phyloP scores from a whole-genome alignment of 92 coral and sea anemone species.

The Chrysogorgia sp. region DNA sequence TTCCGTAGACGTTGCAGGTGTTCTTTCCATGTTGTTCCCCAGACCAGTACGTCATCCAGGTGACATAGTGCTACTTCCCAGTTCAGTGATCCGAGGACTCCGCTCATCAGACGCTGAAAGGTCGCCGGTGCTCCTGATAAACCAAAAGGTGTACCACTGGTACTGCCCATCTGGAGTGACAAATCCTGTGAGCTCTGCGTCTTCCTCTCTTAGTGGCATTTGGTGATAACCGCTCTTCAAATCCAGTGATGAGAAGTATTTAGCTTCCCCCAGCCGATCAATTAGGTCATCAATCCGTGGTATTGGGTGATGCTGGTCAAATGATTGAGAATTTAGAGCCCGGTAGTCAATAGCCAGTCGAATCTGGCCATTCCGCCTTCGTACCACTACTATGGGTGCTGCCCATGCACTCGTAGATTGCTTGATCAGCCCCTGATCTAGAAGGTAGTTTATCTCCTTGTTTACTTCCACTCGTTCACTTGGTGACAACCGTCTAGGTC shows the following conservation, averaged over 20 bases:
- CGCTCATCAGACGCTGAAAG: slow-evolving; percentile 34
- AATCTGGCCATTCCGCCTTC: slow-evolving; percentile 10
- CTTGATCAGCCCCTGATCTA: slow-evolving; percentile 11
- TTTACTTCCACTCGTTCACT: slow-evolving; percentile 29
- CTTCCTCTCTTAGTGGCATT: too few relatives aligned
- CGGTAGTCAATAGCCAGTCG: slow-evolving; percentile 16
- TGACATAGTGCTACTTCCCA: too few relatives aligned
- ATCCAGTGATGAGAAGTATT: slow-evolving; percentile 8
- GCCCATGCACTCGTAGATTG: slow-evolving; percentile 28
- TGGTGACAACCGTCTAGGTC: slow-evolving; percentile 35
- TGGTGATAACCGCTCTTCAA: slow-evolving; percentile 7
- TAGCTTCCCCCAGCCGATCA: slow-evolving; percentile 7
- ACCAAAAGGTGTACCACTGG: slow-evolving; percentile 36
- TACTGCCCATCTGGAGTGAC: slow-evolving; percentile 29
- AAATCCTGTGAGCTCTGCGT: too few relatives aligned
- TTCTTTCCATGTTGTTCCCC: slow-evolving; percentile 29
- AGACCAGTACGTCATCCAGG: too few relatives aligned
- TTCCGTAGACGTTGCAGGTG: slow-evolving; percentile 9
- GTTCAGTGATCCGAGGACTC: slow-evolving; percentile 5
- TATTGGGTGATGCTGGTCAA: slow-evolving; percentile 31
- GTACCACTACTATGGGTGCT: slow-evolving; percentile 21
- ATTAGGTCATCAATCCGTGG: slow-evolving; percentile 27
- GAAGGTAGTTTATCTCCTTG: slow-evolving; percentile 14
- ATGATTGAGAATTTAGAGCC: slow-evolving; percentile 12
- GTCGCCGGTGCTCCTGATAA: slow-evolving; percentile 29